These are phyloP conservation scores for Drosophila nigromelanica DNA, from an alignment of 1,140 invertebrate genomes.

Conservation along the genomic window DNA sequence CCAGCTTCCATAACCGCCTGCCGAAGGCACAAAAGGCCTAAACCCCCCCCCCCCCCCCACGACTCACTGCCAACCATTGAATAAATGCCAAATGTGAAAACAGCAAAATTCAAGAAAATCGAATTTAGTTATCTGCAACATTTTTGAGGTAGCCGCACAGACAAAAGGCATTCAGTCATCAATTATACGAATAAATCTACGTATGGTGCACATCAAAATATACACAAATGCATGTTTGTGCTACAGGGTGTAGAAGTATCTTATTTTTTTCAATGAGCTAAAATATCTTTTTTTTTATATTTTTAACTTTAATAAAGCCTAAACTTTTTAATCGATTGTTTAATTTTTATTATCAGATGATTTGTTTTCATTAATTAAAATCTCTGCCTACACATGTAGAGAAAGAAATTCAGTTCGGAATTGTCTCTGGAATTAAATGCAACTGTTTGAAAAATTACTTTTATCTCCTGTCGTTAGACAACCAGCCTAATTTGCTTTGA, in stretches of 20 bases:
- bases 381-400: neutral
- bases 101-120: constrained; percentile 35
- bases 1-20: too few species aligned
- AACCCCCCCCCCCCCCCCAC: too few species aligned
- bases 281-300: too few species aligned
- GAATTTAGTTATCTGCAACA: constrained; percentile 36
- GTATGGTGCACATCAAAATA: neutral
- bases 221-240: neutral
- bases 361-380: constrained; percentile 15
- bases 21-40: too few species aligned
- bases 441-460: constrained; percentile 8
- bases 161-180: constrained; percentile 48
- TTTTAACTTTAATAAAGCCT: too few species aligned
- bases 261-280: neutral
- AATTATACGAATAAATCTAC: constrained; percentile 43
- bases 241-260: neutral
- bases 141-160: constrained; percentile 35
- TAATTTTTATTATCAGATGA: neutral
- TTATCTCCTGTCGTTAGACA: neutral
- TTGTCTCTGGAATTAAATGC: constrained; percentile 27
- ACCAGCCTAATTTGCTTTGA: neutral
- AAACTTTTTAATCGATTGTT: too few species aligned
- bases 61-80: constrained; percentile 15
- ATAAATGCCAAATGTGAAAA: constrained; percentile 17
- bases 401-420: neutral